Evolutionary conservation across 2,113 vertebrate genomes (phyloP), one percentile per base, ranked within the genome.

Genomic region (Isichthys henryi): DNA sequence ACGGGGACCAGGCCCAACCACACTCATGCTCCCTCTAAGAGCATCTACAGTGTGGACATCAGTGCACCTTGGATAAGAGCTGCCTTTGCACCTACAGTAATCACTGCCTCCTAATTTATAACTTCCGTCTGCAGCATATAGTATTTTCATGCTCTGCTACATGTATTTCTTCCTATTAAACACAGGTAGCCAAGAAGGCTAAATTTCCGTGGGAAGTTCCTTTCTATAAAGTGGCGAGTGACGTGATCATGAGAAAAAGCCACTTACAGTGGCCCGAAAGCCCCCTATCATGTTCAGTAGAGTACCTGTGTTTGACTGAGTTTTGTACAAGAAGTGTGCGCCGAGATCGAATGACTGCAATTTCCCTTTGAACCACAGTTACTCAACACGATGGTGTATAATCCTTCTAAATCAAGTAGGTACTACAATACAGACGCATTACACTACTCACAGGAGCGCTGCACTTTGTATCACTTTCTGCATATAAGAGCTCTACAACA

Each of bases 341-440:
- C 74, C 13, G 50, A 87, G 35, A 56, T 39, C 31, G 17, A 87
- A 87, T 7, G 27, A 19, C 74, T 50, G 27, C 45, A 19, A 35
- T 35, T 53, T 52, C 17, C 39, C 74, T 45, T 23, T 45, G 31
- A 23, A 56, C 21, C 19, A 39, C 74, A 52, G 70, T 31, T 50
- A 52, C 88, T 80, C 49, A 82, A 27, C 50, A 89, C 48, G 4
- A 80, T 31, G 13, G 74, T 1, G 74, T 82, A 8, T 45, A 62
- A 58, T 89, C 80, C 31, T 77, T 77, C 66, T 83, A 89, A 83
- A 84, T 56, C 31, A 84, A 89, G 80, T 27, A 58, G 7, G 52
- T 84, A 4, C 88, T 84, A 46, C 17, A 62, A 85, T 5, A 35
- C 31, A 46, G 27, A 89, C 35, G 15, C 35, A 53, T 53, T 8